These are phyloP conservation scores for Papilio elwesi DNA, from an alignment of 2,888 invertebrate genomes.

Conservation along the genomic window DNA sequence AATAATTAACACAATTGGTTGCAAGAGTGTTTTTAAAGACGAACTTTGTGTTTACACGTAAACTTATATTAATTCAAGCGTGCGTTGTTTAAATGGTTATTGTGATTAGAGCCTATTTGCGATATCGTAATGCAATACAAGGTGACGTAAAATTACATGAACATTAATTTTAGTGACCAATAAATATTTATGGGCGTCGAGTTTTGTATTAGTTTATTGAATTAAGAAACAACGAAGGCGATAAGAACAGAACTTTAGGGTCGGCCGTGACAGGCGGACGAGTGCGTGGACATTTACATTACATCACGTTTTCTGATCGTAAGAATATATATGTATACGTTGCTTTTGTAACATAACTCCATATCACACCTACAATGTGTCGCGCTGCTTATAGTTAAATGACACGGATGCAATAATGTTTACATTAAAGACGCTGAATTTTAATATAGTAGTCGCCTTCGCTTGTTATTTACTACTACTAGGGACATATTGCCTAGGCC, in stretches of 20 bases:
- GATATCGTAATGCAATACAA: conserved; percentile 52
- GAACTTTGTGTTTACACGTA: conserved; percentile 8
- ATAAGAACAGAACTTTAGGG: conserved; percentile 49
- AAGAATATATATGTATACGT: not conserved
- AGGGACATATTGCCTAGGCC: not conserved
- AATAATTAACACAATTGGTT: not conserved
- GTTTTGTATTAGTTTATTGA: conserved; percentile 52
- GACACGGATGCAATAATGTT: not conserved
- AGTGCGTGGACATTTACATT: conserved; percentile 42
- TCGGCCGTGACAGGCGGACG: conserved; percentile 52
- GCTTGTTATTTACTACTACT: not conserved
- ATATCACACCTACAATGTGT: conserved; percentile 11
- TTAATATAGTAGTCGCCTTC: not conserved
- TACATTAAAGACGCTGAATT: not conserved
- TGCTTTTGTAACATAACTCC: conserved; percentile 28
- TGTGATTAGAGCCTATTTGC: conserved; percentile 43
- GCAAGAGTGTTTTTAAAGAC: not conserved
- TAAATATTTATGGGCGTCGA: conserved; percentile 60
- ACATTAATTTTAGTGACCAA: conserved; percentile 63
- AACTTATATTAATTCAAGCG: conserved; percentile 31
- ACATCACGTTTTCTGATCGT: conserved; percentile 39
- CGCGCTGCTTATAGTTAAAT: not conserved
- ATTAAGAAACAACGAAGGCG: conserved; percentile 56
- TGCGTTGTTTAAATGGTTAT: conserved; percentile 42
- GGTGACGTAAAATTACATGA: conserved; percentile 55